Base-by-base conservation (phyloP, 1,140 invertebrate genomes). In the Anoplolepis gracilipes region DNA sequence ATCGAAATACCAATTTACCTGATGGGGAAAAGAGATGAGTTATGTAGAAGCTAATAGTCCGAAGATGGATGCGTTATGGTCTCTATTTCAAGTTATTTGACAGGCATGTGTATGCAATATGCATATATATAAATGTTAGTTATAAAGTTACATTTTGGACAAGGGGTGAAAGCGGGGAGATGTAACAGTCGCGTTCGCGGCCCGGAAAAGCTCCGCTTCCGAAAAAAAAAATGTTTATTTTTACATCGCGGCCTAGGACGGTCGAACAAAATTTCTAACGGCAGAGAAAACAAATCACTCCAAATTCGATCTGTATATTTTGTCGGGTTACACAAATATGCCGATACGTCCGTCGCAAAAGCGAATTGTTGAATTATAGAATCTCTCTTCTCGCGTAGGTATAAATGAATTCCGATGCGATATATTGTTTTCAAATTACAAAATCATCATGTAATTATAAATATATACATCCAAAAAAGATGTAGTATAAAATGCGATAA, bases 291-390 rank as follows among this genome's bases (percentile, higher is more conserved):
- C 89, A 90, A 86, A 86, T 86, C 67, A 84, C 73, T 84, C 65
- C 39, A n/a, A 84, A 82, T 90, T 90, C 85, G 88, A 90, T 90
- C 76, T 90, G 89, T 90, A 90, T 90, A 90, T 90, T 90, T 90
- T 90, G 73, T 64, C 67, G 67, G 57, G 85, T 84, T 62, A 67
- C 57, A 55, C 81, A 87, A 90, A 90, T 86, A 90, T 39, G 59
- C 53, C 57, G 84, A 88, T 88, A 53, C 82, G 69, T 65, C 61
- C 46, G 82, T 57, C 62, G 69, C n/a, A n/a, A 77, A 84, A 67
- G 57, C 42, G 72, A 42, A 65, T 84, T 30, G 81, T n/a, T 77
- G 46, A 84, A 84, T 84, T 84, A 84, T 84, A 77, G 33, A 75
- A 77, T 42, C 8, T 42, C 39, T 42, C 39, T 42, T 10, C 11